phyloP scores from a whole-genome alignment of 2,113 vertebrate species.

The Erythrolamprus reginae region DNA sequence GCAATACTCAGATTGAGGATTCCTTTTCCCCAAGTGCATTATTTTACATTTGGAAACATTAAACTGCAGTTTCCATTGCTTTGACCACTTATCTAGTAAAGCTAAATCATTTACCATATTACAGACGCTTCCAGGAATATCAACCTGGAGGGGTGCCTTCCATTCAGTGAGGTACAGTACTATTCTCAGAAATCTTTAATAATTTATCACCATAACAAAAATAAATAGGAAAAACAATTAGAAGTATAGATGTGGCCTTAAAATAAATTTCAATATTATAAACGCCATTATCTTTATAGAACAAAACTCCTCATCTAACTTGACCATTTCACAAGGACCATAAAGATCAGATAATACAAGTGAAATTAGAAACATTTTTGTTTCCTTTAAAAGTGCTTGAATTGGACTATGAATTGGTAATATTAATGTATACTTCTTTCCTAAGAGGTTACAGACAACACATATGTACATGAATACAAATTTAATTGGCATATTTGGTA shows the following conservation, averaged over 20 bases:
- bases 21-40: too few relatives aligned
- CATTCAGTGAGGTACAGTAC: not conserved
- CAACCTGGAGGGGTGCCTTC: too few relatives aligned
- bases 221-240: not conserved
- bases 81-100: too few relatives aligned
- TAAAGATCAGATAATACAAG: not conserved
- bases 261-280: not conserved
- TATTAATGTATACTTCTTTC: not conserved
- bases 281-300: not conserved
- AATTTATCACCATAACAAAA: not conserved
- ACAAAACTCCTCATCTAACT: not conserved
- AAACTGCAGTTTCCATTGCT: too few relatives aligned
- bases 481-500: not conserved
- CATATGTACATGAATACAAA: not conserved
- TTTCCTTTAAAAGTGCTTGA: not conserved
- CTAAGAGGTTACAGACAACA: not conserved
- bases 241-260: not conserved
- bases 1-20: too few relatives aligned
- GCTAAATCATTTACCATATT: too few relatives aligned
- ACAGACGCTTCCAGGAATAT: too few relatives aligned
- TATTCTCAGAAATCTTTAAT: not conserved
- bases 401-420: not conserved
- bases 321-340: not conserved
- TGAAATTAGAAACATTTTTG: not conserved
- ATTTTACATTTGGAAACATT: too few relatives aligned